Conservation (phyloP, 2,888 invertebrate genomes). For the Idaea aversata region DNA sequence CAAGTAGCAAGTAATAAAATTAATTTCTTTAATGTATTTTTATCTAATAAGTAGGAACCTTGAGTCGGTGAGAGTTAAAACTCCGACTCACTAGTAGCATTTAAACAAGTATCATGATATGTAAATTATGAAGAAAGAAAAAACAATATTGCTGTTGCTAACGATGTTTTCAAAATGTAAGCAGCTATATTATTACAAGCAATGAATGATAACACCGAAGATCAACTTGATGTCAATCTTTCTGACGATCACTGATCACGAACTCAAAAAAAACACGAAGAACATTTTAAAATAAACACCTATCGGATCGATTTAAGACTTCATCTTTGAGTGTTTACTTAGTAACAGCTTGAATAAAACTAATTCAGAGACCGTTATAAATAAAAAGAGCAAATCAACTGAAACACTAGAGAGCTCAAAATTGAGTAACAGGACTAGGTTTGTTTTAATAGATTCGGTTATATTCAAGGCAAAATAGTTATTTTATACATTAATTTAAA, state of each 20-base stretch:
- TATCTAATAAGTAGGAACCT: constrained; percentile 11
- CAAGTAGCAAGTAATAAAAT: constrained; percentile 45
- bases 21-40: constrained; percentile 14
- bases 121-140: constrained; percentile 3
- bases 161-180: constrained; percentile 16
- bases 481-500: constrained; percentile 34
- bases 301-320: constrained; percentile 66
- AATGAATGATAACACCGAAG: constrained; percentile 44
- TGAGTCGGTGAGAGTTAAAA: background rate
- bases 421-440: constrained; percentile 2
- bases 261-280: constrained; percentile 66
- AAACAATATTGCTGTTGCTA: background rate
- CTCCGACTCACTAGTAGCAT: background rate
- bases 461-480: constrained; percentile 35
- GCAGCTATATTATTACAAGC: constrained; percentile 48
- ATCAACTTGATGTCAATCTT: constrained; percentile 57
- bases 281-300: constrained; percentile 71
- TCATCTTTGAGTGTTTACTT: constrained; percentile 72
- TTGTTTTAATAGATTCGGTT: constrained; percentile 20
- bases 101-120: background rate
- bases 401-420: constrained; percentile 10
- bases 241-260: constrained; percentile 54
- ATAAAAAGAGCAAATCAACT: background rate
- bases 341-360: constrained; percentile 67
- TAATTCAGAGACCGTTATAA: background rate